Base-by-base conservation (phyloP, 2,888 invertebrate species). In the Harmothoe impar region DNA sequence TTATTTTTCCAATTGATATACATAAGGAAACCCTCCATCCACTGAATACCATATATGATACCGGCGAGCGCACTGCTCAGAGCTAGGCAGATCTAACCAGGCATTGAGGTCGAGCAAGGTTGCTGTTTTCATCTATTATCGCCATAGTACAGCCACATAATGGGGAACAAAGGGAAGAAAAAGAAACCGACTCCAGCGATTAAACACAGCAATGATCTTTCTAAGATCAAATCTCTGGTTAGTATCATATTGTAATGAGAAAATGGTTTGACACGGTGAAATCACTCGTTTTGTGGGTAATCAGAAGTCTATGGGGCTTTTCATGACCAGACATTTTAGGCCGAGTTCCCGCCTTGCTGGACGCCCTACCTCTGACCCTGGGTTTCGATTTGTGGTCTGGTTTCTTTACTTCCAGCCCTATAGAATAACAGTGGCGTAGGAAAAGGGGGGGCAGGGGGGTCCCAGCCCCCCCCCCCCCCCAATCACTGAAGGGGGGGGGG, bases 271-370 rank as follows among this genome's bases (percentile, higher is more conserved):
- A 7, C 15, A 20, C 15, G 20, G 20, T 62, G 20, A 62, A n/a
- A 62, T 20, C 20, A 3, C 62, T 62, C 62, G n/a, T n/a, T 62
- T 7, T 43, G 43, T 43, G 43, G 43, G 62, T n/a, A 62, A 62
- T 62, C 62, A 62, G 62, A 43, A 43, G 43, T 43, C 43, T 62
- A n/a, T 20, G 62, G 29, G 29, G 5, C 25, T 29, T n/a, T 29
- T 25, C 15, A 29, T 72, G 17, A 72, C 72, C 72, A 72, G 72
- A 72, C 72, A 15, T 29, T 15, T 72, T 25, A 72, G 72, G 72
- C 31, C 72, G 72, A 72, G 72, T 72, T 72, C 72, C 72, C 72
- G 72, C 72, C 72, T 72, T 29, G 72, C n/a, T n/a, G n/a, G n/a
- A n/a, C n/a, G n/a, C n/a, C n/a, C n/a, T n/a, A n/a, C n/a, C n/a